Percentiles rank a stretch among this genome's conserved stretches.
Evolutionary conservation across 2,888 invertebrate species (phyloP).

Genomic region (Leptarthrus brevirostris): DNA sequence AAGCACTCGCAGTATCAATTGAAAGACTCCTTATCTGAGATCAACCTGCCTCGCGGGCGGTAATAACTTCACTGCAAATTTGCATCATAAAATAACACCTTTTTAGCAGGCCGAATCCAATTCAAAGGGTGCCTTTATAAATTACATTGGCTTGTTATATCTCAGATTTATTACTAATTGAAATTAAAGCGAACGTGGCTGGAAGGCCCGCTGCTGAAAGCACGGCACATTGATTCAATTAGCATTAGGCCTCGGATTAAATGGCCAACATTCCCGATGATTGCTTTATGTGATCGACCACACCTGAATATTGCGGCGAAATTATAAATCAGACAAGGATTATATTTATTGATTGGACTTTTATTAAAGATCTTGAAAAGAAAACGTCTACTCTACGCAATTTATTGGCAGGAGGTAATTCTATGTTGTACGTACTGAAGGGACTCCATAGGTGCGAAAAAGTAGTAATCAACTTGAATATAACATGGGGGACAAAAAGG

Average conservation of each 20-base stretch:
- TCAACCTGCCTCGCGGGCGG: constrained; percentile 48
- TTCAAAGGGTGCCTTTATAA: constrained; percentile 45
- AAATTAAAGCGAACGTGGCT: constrained; percentile 51
- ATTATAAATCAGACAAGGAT: constrained; percentile 22
- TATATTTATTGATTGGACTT: constrained; percentile 37
- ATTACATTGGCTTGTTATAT: constrained; percentile 52
- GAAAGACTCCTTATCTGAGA: background rate
- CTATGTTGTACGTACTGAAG: too few species aligned
- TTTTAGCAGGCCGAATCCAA: constrained; percentile 52
- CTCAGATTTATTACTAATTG: constrained; percentile 55
- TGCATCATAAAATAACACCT: constrained; percentile 54
- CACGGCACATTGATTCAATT: constrained; percentile 2
- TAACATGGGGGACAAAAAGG: constrained; percentile 10
- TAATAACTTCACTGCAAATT: constrained; percentile 51
- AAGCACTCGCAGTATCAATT: background rate
- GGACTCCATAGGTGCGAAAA: constrained; percentile 16
- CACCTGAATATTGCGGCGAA: constrained; percentile 35
- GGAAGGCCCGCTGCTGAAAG: constrained; percentile 14
- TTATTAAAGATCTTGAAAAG: constrained; percentile 42
- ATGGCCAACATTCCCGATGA: constrained; percentile 9
- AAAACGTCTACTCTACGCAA: constrained; percentile 16
- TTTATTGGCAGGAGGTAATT: constrained; percentile 25
- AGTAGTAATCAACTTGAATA: too few species aligned
- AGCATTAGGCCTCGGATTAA: constrained; percentile 23
- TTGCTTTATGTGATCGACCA: constrained; percentile 40